phyloP scores from a whole-genome alignment of 1,140 invertebrate species.

The Medauroidea extradentata region DNA sequence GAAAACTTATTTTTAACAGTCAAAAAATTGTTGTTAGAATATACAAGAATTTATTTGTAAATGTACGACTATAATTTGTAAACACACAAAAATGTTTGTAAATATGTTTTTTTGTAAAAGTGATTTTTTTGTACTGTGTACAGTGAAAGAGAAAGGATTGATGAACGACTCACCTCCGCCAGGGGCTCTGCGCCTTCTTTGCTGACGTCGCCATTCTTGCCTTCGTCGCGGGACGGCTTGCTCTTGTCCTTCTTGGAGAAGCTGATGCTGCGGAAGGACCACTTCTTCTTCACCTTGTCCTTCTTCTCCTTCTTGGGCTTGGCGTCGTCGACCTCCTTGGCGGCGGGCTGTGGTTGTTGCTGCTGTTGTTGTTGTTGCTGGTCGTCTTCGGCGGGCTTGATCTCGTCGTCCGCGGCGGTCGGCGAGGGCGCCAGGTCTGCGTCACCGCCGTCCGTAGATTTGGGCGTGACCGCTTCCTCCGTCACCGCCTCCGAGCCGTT shows the following conservation, averaged over 20 bases:
- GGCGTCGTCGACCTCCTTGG: conserved; percentile 56
- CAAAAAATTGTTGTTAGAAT: too few relatives aligned
- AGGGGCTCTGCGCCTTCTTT: conserved; percentile 1
- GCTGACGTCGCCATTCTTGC: conserved; percentile 2
- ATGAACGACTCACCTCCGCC: conserved; percentile 6
- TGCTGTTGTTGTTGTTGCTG: background rate
- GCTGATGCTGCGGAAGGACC: conserved; percentile 78
- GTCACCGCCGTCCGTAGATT: background rate
- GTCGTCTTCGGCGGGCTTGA: conserved; percentile 37
- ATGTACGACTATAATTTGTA: too few relatives aligned
- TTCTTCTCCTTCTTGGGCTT: conserved; percentile 69
- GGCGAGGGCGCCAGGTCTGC: conserved; percentile 29
- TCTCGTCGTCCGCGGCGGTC: conserved; percentile 46
- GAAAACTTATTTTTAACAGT: too few relatives aligned
- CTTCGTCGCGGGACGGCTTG: conserved; percentile 49
- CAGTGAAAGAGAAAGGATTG: too few relatives aligned
- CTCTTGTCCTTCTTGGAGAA: conserved; percentile 81
- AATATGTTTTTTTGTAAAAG: too few relatives aligned
- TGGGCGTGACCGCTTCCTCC: background rate
- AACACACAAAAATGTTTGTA: too few relatives aligned
- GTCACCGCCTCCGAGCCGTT: background rate
- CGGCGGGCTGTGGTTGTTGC: conserved; percentile 38
- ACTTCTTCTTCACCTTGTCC: conserved; percentile 79
- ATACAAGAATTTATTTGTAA: too few relatives aligned
- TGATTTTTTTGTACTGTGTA: too few relatives aligned